Conservation (phyloP, 2,888 invertebrate species). For the Troides helena region DNA sequence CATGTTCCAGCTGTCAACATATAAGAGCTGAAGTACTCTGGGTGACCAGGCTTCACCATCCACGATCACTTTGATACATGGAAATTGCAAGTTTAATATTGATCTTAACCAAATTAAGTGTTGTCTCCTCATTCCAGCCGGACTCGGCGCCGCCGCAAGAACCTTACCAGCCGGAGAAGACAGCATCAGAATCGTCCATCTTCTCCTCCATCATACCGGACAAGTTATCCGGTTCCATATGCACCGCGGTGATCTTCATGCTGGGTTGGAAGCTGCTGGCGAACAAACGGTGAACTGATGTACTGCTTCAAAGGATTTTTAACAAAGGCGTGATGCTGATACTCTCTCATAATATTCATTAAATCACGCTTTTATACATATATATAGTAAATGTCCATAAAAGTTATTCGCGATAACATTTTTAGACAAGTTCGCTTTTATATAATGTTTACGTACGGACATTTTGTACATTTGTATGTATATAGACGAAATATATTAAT, state of each 20-base stretch:
- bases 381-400: slow-evolving; percentile 9
- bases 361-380: slow-evolving; percentile 24
- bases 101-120: too few relatives aligned
- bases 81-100: too few relatives aligned
- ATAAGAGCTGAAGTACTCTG: too few relatives aligned
- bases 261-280: slow-evolving; percentile 82
- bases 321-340: slow-evolving; percentile 34
- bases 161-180: slow-evolving; percentile 38
- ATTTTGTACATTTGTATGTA: slow-evolving; percentile 24
- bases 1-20: too few relatives aligned
- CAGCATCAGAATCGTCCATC: slow-evolving; percentile 64
- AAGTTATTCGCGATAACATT: slow-evolving; percentile 16
- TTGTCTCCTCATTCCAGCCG: slow-evolving; percentile 52
- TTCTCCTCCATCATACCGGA: slow-evolving; percentile 80
- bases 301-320: slow-evolving; percentile 11
- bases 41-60: too few relatives aligned
- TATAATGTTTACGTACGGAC: neutral
- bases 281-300: slow-evolving; percentile 74
- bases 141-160: slow-evolving; percentile 50
- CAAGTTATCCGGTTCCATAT: slow-evolving; percentile 78
- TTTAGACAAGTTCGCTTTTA: slow-evolving; percentile 8
- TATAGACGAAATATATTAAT: slow-evolving; percentile 30
- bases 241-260: slow-evolving; percentile 82
- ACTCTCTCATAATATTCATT: slow-evolving; percentile 33
- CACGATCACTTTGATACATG: too few relatives aligned